These are phyloP conservation scores for Darevskia mixta DNA, from an alignment of 2,797 vertebrate species.

Conservation along the genomic window DNA sequence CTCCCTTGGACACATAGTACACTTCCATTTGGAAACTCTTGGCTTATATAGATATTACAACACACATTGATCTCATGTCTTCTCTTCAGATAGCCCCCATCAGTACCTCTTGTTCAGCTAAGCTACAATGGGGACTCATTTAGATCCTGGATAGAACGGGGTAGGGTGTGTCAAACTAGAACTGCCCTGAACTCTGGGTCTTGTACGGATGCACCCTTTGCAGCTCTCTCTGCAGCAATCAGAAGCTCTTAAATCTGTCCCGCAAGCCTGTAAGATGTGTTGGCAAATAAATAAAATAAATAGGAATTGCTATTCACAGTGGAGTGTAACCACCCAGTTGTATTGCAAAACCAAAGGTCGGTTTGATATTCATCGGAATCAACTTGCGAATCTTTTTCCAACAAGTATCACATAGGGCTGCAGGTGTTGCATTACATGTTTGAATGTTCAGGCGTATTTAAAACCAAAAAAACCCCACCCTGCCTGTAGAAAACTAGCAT, in stretches of 20 bases:
- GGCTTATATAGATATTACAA: neutral
- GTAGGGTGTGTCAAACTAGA: neutral
- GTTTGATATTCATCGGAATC: neutral
- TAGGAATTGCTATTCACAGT: neutral
- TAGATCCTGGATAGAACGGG: neutral
- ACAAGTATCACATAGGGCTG: neutral
- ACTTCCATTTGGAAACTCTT: neutral
- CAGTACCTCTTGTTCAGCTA: neutral
- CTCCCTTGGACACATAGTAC: neutral
- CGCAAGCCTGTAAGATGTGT: neutral
- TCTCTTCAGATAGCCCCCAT: neutral
- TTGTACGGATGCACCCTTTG: neutral
- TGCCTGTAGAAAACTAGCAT: neutral
- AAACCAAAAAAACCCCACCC: neutral
- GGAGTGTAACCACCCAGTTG: neutral
- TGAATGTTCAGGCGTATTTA: neutral
- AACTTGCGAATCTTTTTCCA: neutral
- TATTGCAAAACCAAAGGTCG: neutral
- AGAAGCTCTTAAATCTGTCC: too few relatives aligned
- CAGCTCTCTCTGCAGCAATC: neutral
- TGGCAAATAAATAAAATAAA: neutral
- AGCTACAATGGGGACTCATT: neutral
- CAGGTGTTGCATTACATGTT: neutral
- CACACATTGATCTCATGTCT: neutral
- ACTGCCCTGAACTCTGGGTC: neutral